Evolutionary conservation across 2,888 invertebrate species (phyloP).

Genomic region (Ctenicera cuprea): DNA sequence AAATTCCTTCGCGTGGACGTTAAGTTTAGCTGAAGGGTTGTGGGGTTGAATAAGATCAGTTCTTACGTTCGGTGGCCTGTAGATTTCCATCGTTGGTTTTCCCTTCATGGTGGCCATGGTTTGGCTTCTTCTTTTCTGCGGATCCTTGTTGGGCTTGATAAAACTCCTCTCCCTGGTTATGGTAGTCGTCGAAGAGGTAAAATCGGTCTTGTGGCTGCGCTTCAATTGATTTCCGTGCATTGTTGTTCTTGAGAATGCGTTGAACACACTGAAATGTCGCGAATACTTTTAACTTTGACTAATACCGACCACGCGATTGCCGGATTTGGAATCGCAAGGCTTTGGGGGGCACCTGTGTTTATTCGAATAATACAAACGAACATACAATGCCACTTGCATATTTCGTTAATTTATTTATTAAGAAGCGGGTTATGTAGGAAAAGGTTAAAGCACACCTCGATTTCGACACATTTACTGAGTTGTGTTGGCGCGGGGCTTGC

Average conservation of each 20-base stretch:
- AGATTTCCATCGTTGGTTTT: slow-evolving; percentile 92
- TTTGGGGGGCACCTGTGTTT: slow-evolving; percentile 56
- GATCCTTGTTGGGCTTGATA: slow-evolving; percentile 76
- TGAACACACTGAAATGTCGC: slow-evolving; percentile 44
- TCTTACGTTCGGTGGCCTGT: slow-evolving; percentile 84
- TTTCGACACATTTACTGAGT: slow-evolving; percentile 44
- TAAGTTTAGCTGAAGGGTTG: slow-evolving; percentile 80
- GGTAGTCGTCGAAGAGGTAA: slow-evolving; percentile 72
- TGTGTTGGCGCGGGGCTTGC: slow-evolving; percentile 52
- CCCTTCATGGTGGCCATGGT: slow-evolving; percentile 81
- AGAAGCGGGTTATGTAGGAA: slow-evolving; percentile 15
- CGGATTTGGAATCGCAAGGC: slow-evolving; percentile 67
- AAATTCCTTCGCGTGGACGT: slow-evolving; percentile 94
- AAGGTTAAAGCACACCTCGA: slow-evolving; percentile 42
- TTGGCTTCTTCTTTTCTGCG: slow-evolving; percentile 82
- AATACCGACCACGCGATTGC: slow-evolving; percentile 67
- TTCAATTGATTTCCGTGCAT: slow-evolving; percentile 60
- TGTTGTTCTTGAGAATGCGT: slow-evolving; percentile 39
- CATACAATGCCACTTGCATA: slow-evolving; percentile 23
- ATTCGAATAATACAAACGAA: slow-evolving; percentile 17
- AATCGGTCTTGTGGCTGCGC: slow-evolving; percentile 72
- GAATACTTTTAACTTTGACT: slow-evolving; percentile 61
- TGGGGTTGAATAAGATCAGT: slow-evolving; percentile 66
- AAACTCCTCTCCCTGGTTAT: slow-evolving; percentile 83
- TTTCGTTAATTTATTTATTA: slow-evolving; percentile 27